phyloP scores from a whole-genome alignment of 2,113 vertebrate genomes.

The Planiliza haematocheilus region DNA sequence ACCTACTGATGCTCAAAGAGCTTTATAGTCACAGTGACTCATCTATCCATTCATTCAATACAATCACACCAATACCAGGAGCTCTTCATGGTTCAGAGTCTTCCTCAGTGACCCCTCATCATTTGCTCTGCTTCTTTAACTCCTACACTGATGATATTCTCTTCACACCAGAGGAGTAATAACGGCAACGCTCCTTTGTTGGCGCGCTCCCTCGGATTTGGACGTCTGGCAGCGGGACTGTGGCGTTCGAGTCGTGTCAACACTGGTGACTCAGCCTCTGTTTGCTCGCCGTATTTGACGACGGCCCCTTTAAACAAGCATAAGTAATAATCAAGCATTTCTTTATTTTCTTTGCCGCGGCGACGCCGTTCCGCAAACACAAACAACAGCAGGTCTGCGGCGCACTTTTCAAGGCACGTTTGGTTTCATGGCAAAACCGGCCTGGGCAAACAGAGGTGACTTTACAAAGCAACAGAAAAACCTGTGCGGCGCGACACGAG shows the following conservation, averaged over 20 bases:
- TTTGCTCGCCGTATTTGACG: conserved; percentile 62
- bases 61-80: too few species aligned
- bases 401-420: conserved; percentile 2
- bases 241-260: conserved; percentile 59
- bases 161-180: too few species aligned
- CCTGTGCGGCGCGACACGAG: conserved; percentile 11
- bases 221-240: conserved; percentile 59
- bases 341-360: conserved; percentile 62
- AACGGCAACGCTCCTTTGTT: background rate
- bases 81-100: too few species aligned
- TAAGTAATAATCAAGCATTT: conserved; percentile 67
- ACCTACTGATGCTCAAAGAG: too few species aligned
- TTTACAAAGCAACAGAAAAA: conserved; percentile 25
- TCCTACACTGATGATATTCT: too few species aligned
- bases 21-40: too few species aligned
- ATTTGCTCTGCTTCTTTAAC: too few species aligned
- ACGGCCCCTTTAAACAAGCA: conserved; percentile 61
- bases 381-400: conserved; percentile 72
- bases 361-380: conserved; percentile 66
- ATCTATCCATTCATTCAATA: too few species aligned
- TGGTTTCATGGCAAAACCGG: background rate
- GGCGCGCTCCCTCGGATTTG: conserved; percentile 32
- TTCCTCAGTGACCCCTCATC: too few species aligned
- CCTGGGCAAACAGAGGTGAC: conserved; percentile 6
- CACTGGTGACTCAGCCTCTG: conserved; percentile 47